phyloP scores from a whole-genome alignment of 2,113 vertebrate species.

The Zosterops hypoxanthus region DNA sequence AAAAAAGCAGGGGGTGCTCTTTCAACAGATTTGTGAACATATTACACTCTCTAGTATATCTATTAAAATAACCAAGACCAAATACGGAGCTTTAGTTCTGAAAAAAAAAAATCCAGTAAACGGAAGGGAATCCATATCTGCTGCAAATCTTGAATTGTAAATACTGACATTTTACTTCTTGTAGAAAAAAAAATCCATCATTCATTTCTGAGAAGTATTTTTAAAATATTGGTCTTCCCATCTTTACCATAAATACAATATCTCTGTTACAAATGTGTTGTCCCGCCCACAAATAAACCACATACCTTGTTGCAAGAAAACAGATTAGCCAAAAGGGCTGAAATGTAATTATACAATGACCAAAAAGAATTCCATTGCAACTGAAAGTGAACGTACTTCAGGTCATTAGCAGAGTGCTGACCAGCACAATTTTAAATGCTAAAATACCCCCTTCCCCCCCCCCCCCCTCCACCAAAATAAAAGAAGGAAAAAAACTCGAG shows the following conservation, averaged over 20 bases:
- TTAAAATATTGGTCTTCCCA: not conserved
- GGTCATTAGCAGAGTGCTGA: not conserved
- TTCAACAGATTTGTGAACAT: not conserved
- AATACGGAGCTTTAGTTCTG: not conserved
- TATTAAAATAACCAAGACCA: not conserved
- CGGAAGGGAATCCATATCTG: not conserved
- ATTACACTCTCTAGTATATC: not conserved
- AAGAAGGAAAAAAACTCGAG: fast-evolving
- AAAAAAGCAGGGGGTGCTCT: not conserved
- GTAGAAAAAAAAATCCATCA: not conserved
- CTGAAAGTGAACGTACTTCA: conserved; percentile 3
- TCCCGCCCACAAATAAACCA: not conserved
- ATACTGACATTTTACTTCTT: not conserved
- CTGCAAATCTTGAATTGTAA: not conserved
- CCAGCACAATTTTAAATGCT: not conserved
- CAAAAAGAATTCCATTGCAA: not conserved
- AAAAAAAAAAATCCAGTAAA: not conserved
- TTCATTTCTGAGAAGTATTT: not conserved
- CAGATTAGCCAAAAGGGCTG: not conserved
- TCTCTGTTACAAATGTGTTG: not conserved
- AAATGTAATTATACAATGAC: not conserved
- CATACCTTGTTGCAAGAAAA: not conserved
- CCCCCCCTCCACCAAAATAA: too few relatives aligned
- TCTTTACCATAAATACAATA: not conserved
- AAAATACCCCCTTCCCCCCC: not conserved